A percentile compares a stretch with the other conserved stretches of the same genome.
These are phyloP conservation scores for Lasioglossum figueresi DNA, from an alignment of 2,888 invertebrate species.

Conservation along the genomic window DNA sequence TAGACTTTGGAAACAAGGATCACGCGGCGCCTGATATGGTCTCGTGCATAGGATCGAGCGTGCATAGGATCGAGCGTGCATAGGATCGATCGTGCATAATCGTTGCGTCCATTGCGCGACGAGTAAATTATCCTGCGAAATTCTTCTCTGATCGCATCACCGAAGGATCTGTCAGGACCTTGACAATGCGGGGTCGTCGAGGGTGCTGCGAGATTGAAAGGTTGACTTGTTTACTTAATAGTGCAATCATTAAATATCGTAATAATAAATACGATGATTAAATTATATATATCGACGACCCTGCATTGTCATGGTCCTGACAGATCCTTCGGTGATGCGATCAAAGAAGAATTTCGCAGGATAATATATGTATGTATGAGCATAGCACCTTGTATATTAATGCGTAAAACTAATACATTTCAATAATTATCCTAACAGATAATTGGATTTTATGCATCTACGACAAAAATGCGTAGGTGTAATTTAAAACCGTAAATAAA, in stretches of 20 bases:
- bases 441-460: too few species aligned
- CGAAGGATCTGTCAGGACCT: slow-evolving; percentile 57
- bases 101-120: slow-evolving; percentile 32
- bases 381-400: too few species aligned
- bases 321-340: too few species aligned
- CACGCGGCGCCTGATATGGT: slow-evolving; percentile 31
- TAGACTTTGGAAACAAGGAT: slow-evolving; percentile 17
- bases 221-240: slow-evolving; percentile 9
- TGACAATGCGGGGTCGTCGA: slow-evolving; percentile 55
- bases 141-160: slow-evolving; percentile 64
- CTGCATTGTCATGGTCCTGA: too few species aligned
- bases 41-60: slow-evolving; percentile 14
- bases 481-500: too few species aligned
- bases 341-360: too few species aligned
- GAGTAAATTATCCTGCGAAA: slow-evolving; percentile 65
- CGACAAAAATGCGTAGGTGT: too few species aligned
- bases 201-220: slow-evolving; percentile 11
- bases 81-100: slow-evolving; percentile 37
- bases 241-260: not conserved
- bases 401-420: too few species aligned
- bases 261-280: not conserved
- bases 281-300: too few species aligned
- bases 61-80: slow-evolving; percentile 33
- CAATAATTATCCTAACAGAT: too few species aligned
- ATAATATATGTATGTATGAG: too few species aligned